Evolutionary conservation across 2,888 invertebrate genomes (phyloP).

Genomic region (Nomada ferruginata): DNA sequence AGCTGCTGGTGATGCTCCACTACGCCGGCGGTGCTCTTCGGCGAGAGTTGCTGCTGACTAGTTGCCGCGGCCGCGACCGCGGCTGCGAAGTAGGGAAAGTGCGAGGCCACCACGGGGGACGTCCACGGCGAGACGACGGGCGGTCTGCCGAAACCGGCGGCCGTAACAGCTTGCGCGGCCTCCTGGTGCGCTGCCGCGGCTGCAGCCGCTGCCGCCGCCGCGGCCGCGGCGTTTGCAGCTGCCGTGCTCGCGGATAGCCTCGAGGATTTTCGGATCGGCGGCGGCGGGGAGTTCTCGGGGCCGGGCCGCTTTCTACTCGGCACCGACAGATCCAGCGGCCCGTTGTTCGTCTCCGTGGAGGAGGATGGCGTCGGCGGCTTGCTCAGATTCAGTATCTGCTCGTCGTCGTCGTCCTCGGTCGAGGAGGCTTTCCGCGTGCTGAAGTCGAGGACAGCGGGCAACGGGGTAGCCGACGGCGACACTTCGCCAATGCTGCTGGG

Average conservation of each 20-base stretch:
- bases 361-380: constrained; percentile 87
- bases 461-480: constrained; percentile 80
- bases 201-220: constrained; percentile 49
- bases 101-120: constrained; percentile 90
- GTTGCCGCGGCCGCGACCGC: constrained; percentile 91
- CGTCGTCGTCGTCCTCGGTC: constrained; percentile 86
- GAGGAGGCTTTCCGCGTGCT: constrained; percentile 89
- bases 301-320: constrained; percentile 90
- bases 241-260: constrained; percentile 82
- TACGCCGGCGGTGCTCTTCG: constrained; percentile 86
- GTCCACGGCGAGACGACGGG: constrained; percentile 91
- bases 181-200: constrained; percentile 76
- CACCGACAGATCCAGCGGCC: constrained; percentile 93
- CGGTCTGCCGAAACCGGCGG: constrained; percentile 88
- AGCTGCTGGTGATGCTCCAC: constrained; percentile 82
- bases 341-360: constrained; percentile 85
- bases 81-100: constrained; percentile 92
- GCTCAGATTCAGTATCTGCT: constrained; percentile 90
- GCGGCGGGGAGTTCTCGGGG: constrained; percentile 87
- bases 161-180: constrained; percentile 56
- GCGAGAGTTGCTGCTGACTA: constrained; percentile 87
- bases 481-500: constrained; percentile 85
- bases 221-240: constrained; percentile 10
- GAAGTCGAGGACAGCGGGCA: constrained; percentile 90
- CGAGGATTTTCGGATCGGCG: constrained; percentile 87